These are phyloP conservation scores for Melanotaenia boesemani DNA, from an alignment of 2,797 vertebrate genomes.

Conservation along the genomic window DNA sequence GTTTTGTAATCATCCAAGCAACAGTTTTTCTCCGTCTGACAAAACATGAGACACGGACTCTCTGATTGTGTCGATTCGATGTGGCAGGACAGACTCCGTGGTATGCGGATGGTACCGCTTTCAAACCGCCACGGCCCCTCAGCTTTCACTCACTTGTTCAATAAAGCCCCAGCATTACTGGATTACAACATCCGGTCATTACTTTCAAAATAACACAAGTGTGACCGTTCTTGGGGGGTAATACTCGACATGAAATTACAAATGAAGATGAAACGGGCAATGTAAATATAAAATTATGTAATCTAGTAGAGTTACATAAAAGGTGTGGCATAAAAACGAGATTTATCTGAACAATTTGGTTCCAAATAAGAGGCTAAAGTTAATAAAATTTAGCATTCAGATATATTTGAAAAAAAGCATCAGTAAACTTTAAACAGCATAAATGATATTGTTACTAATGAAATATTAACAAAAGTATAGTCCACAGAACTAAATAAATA, in stretches of 20 bases:
- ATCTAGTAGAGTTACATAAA: not conserved
- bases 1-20: constrained; percentile 16
- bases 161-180: rapidly evolving
- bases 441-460: not conserved
- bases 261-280: not conserved
- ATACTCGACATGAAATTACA: not conserved
- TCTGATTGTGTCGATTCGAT: not conserved
- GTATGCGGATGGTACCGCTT: constrained; percentile 33
- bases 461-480: not conserved
- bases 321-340: not conserved
- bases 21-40: not conserved
- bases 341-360: not conserved
- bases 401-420: too few species aligned
- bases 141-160: constrained; percentile 43
- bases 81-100: constrained; percentile 15
- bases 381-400: too few species aligned
- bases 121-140: constrained; percentile 33
- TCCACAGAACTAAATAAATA: not conserved
- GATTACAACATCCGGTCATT: not conserved
- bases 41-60: constrained; percentile 3
- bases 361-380: not conserved
- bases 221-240: too few species aligned
- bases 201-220: constrained; percentile 59
- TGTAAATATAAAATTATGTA: not conserved
- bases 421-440: not conserved